A percentile compares a stretch with the other conserved stretches of the same genome.
Conservation (phyloP, 2,113 vertebrate genomes). For the Chloebia gouldiae region DNA sequence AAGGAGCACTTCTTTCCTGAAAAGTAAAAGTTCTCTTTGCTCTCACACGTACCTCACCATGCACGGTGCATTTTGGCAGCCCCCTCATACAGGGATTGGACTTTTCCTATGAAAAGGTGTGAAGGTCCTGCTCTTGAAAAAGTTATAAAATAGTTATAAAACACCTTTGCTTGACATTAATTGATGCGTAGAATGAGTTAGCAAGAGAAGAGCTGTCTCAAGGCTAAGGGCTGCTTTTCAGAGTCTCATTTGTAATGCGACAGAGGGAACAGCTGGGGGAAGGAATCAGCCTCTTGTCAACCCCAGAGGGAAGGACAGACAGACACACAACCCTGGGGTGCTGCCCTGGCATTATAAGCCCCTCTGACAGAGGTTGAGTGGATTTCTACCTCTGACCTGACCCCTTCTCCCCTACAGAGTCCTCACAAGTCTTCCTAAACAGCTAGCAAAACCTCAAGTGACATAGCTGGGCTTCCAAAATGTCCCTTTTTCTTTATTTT, state of each 20-base stretch:
- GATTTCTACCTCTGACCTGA: slow-evolving; percentile 72
- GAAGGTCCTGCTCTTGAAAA: background rate
- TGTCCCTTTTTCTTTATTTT: background rate
- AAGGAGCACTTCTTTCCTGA: background rate
- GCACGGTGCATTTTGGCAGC: background rate
- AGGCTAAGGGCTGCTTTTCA: slow-evolving; percentile 76
- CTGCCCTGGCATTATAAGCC: slow-evolving; percentile 75
- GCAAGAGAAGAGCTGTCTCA: slow-evolving; percentile 72
- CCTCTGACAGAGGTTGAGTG: slow-evolving; percentile 56
- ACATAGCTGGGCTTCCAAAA: background rate
- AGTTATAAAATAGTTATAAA: slow-evolving; percentile 29
- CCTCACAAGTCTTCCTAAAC: slow-evolving; percentile 32
- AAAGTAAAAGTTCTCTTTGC: background rate
- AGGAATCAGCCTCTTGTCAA: slow-evolving; percentile 37
- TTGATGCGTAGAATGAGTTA: slow-evolving; percentile 62
- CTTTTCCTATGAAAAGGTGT: background rate
- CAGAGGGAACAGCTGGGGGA: slow-evolving; percentile 77
- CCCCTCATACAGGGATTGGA: background rate
- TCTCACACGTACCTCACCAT: rapidly evolving
- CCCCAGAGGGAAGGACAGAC: slow-evolving; percentile 12
- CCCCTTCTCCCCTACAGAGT: background rate
- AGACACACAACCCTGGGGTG: slow-evolving; percentile 48
- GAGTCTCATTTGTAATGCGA: slow-evolving; percentile 79
- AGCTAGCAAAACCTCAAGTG: background rate
- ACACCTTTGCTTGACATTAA: slow-evolving; percentile 50